A percentile compares a stretch with the other conserved stretches of the same genome.
phyloP scores from a whole-genome alignment of 2,113 vertebrate genomes.

The Channa argus region DNA sequence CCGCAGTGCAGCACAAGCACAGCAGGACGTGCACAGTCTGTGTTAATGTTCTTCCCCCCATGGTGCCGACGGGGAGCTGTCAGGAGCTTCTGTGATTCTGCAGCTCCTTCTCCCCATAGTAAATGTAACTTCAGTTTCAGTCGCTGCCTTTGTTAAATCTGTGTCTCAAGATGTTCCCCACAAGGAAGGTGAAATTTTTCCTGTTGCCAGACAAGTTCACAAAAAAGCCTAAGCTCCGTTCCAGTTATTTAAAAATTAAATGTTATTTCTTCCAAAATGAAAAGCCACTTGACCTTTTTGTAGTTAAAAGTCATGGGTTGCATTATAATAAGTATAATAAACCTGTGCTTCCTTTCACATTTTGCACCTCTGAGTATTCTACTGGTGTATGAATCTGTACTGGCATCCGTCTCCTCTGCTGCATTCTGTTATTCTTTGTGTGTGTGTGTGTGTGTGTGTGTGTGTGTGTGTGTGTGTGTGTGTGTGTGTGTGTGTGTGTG shows the following conservation, averaged over 20 bases:
- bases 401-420: constrained; percentile 17
- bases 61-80: constrained; percentile 49
- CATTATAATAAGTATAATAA: neutral
- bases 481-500: neutral
- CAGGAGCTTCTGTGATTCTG: constrained; percentile 39
- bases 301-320: neutral
- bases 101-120: constrained; percentile 10
- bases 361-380: constrained; percentile 4
- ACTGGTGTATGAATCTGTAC: neutral
- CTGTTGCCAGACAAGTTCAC: neutral
- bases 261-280: too few relatives aligned
- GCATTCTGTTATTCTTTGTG: constrained; percentile 7
- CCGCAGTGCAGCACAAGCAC: constrained; percentile 18
- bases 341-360: neutral
- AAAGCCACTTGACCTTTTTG: too few relatives aligned
- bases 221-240: too few relatives aligned
- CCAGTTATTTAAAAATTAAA: too few relatives aligned
- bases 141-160: constrained; percentile 20
- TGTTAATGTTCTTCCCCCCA: constrained; percentile 43
- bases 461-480: constrained; percentile 2
- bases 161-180: neutral
- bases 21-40: constrained; percentile 43
- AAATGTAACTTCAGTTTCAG: constrained; percentile 38
- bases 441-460: neutral
- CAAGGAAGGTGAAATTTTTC: constrained; percentile 1